phyloP scores from a whole-genome alignment of 2,113 vertebrate species.

The Turnix velox region DNA sequence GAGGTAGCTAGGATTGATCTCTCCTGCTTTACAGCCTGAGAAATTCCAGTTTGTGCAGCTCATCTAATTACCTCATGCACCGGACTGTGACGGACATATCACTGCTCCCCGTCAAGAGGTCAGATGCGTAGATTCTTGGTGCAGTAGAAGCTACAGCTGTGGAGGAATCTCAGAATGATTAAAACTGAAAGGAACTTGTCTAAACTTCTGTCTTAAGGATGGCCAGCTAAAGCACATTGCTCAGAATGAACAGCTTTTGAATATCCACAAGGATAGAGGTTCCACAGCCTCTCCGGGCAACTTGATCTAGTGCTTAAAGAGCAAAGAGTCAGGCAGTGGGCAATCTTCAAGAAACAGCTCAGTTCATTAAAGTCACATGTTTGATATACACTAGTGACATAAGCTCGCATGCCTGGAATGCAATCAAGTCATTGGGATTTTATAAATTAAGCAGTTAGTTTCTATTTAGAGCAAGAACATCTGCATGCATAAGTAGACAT shows the following conservation, averaged over 20 bases:
- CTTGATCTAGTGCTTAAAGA: neutral
- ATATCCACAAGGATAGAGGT: neutral
- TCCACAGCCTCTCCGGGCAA: neutral
- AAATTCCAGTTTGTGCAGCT: neutral
- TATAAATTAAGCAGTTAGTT: neutral
- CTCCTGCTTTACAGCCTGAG: neutral
- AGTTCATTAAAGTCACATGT: neutral
- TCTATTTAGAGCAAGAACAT: neutral
- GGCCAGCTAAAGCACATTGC: neutral
- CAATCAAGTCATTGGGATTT: neutral
- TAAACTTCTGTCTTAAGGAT: neutral
- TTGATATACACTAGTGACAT: neutral
- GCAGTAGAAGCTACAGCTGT: conserved; percentile 54
- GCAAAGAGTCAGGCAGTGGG: neutral
- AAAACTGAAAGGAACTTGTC: neutral
- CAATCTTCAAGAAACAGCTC: neutral
- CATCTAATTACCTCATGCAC: conserved; percentile 40
- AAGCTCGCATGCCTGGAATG: neutral
- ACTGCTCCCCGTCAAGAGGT: conserved; percentile 24
- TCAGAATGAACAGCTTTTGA: neutral
- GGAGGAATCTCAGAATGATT: neutral
- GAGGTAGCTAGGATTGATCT: neutral
- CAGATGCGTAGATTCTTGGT: conserved; percentile 48
- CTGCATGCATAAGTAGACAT: neutral
- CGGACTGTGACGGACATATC: neutral